Conservation (phyloP, 2,888 invertebrate genomes). For the Hermodice carunculata region DNA sequence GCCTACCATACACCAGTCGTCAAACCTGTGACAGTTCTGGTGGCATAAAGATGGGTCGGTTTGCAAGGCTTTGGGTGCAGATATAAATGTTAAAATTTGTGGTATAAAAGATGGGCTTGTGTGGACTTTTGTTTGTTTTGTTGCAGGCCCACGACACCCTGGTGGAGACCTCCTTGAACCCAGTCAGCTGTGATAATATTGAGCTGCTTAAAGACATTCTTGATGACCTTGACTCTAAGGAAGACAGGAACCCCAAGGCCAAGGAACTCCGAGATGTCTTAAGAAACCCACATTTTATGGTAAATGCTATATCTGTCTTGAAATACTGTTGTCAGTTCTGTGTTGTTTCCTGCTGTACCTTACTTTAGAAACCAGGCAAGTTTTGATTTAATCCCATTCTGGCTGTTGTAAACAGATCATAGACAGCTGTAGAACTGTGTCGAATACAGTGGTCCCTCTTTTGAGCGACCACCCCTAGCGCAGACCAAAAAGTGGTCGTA, state of each 20-base stretch:
- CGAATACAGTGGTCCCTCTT: too few relatives aligned
- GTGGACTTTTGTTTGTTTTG: neutral
- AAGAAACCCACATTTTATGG: constrained; percentile 37
- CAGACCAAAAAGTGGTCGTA: too few relatives aligned
- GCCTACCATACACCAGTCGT: too few relatives aligned
- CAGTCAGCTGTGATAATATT: constrained; percentile 41
- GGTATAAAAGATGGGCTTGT: neutral
- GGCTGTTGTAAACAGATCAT: neutral
- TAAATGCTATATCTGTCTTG: neutral
- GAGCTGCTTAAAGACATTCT: constrained; percentile 27
- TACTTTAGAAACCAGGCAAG: neutral
- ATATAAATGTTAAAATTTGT: neutral
- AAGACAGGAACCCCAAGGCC: constrained; percentile 22
- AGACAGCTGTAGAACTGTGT: neutral
- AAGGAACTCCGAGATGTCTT: constrained; percentile 36
- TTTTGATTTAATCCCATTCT: neutral
- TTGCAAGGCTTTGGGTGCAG: neutral
- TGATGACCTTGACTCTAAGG: constrained; percentile 29
- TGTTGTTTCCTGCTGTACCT: neutral
- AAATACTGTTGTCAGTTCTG: neutral
- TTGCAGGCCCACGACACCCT: constrained; percentile 40
- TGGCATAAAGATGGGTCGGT: neutral
- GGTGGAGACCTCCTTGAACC: constrained; percentile 25
- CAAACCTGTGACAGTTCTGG: neutral
- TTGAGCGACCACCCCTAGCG: too few relatives aligned